These are phyloP conservation scores for Arctocebus calabarensis DNA, from an alignment of 2,797 vertebrate genomes.

Conservation along the genomic window DNA sequence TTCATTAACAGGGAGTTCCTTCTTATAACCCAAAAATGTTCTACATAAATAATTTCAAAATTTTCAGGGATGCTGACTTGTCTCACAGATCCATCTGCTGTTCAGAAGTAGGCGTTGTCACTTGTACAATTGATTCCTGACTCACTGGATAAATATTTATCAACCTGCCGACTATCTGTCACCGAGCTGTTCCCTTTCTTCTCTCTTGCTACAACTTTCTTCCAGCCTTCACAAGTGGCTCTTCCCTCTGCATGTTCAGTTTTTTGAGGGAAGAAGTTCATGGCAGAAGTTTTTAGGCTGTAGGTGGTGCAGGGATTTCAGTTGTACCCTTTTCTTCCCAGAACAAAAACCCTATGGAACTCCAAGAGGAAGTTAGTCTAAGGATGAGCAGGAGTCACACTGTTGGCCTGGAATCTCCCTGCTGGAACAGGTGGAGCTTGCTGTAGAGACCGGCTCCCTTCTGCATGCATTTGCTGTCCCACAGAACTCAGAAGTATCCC, in stretches of 20 bases:
- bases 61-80: not conserved
- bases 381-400: too few relatives aligned
- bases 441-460: not conserved
- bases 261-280: not conserved
- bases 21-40: not conserved
- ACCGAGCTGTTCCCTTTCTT: not conserved
- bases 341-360: not conserved
- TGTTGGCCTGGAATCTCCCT: too few relatives aligned
- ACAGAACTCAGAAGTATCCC: not conserved
- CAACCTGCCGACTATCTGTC: not conserved
- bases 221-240: not conserved
- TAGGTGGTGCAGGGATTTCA: not conserved
- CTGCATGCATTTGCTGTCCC: not conserved
- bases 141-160: not conserved
- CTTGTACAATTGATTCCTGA: not conserved
- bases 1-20: too few relatives aligned
- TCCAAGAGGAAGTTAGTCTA: too few relatives aligned
- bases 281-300: not conserved
- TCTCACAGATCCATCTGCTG: not conserved
- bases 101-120: not conserved
- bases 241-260: not conserved
- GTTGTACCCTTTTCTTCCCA: not conserved
- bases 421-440: rapidly evolving
- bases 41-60: not conserved
- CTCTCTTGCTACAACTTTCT: not conserved